Base-by-base conservation (phyloP, 2,888 invertebrate genomes). In the Meghimatium bilineatum region DNA sequence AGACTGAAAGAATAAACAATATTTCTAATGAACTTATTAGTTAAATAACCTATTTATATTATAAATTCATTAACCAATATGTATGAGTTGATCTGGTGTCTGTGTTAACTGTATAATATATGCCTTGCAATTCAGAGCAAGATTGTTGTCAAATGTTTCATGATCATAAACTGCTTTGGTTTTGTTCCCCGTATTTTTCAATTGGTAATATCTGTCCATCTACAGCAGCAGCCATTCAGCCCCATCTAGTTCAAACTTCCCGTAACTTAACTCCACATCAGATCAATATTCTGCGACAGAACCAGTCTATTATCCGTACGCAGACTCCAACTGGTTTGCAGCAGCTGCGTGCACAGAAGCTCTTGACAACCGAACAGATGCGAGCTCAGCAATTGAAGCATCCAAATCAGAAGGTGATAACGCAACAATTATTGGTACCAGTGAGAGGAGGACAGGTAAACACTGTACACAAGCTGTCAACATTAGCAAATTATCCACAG, bases 351-450 rank as follows among this genome's bases (percentile, higher is more conserved):
- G 87, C 88, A 75, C 89, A 89, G 87, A 90, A 90, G 85, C 87
- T 90, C 85, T 81, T 83, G 29, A 86, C 87, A 76, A 85, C 84
- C 56, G 85, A 86, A 44, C 87, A 88, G 83, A 63, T 88, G 36
- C 86, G 89, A 87, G 86, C 89, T n/a, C 85, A 86, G 67, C 88
- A 87, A 32, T 44, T 89, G 14, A 88, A 89, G 66, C 89, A 89
- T 67, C 88, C 88, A 69, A 88, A 87, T 60, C 88, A 89, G 84
- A 86, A 87, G 66, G 60, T 95, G 56, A 94, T 94, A 1, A 93
- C 29, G 93, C 94, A 71, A 92, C 95, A 82, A 93, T 94, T 85
- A 29, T 76, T 85, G 63, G 80, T 88, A 79, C 88, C 89, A 69
- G 85, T 88, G 23, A 81, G 84, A 32, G 72, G 79, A 78, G 87